Percentiles rank a stretch among this genome's conserved stretches.
phyloP scores from a whole-genome alignment of 2,113 vertebrate genomes.

The Rhegmatorhina hoffmannsi region DNA sequence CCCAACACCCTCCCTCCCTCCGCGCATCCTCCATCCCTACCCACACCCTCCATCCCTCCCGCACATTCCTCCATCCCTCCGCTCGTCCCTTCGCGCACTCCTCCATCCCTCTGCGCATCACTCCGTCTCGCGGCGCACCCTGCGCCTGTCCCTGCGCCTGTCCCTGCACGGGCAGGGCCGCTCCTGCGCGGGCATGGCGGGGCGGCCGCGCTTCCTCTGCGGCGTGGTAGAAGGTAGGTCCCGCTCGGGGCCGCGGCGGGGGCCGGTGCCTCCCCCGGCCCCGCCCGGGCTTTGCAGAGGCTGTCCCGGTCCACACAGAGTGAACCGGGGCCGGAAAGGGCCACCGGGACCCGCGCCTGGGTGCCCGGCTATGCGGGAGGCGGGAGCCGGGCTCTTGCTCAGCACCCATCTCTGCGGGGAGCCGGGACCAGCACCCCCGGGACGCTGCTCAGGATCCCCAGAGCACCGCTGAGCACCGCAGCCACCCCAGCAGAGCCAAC shows the following conservation, averaged over 20 bases:
- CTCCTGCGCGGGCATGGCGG: constrained; percentile 71
- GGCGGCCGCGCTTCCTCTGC: constrained; percentile 77
- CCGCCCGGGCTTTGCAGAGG: neutral
- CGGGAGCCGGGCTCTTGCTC: neutral
- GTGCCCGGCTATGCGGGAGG: neutral
- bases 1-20: too few relatives aligned
- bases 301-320: neutral
- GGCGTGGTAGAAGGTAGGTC: constrained; percentile 86
- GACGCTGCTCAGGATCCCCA: neutral
- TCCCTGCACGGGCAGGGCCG: neutral
- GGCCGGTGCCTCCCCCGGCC: neutral
- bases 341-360: neutral
- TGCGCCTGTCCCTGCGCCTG: neutral
- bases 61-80: neutral
- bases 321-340: neutral
- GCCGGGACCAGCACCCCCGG: neutral
- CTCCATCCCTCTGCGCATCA: neutral
- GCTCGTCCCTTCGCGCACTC: neutral
- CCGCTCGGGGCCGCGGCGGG: neutral
- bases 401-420: fast-evolving
- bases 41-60: neutral
- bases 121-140: neutral
- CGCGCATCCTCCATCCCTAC: too few relatives aligned
- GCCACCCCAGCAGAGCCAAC: neutral
- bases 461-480: neutral